Evolutionary conservation across 2,888 invertebrate species (phyloP).

Genomic region (Spilarctia lutea): DNA sequence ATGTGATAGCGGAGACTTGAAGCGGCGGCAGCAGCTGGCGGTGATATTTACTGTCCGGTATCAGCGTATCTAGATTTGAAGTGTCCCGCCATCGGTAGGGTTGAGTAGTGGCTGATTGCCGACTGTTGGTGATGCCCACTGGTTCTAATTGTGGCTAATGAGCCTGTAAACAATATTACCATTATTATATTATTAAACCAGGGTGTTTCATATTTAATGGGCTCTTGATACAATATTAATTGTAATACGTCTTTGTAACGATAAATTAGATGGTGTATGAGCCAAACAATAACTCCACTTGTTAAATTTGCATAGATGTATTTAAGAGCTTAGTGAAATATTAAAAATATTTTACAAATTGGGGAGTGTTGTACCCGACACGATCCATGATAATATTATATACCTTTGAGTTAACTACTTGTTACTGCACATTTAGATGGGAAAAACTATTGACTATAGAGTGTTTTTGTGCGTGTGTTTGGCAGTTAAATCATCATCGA

Average conservation of each 20-base stretch:
- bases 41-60: constrained; percentile 13
- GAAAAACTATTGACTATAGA: neutral
- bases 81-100: neutral
- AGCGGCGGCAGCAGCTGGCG: constrained; percentile 23
- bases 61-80: constrained; percentile 18
- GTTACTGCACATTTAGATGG: neutral
- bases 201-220: neutral
- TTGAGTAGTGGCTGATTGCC: constrained; percentile 1
- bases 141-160: neutral
- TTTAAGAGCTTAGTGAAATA: too few species aligned
- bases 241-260: too few species aligned
- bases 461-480: neutral
- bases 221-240: neutral
- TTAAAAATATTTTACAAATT: too few species aligned
- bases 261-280: too few species aligned
- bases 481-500: too few species aligned
- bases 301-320: too few species aligned
- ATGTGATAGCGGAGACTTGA: constrained; percentile 29
- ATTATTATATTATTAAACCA: too few species aligned
- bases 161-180: neutral
- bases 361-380: too few species aligned
- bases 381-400: neutral
- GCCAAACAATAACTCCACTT: too few species aligned
- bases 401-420: neutral
- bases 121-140: neutral